These are phyloP conservation scores for Gastrophysa polygoni DNA, from an alignment of 2,888 invertebrate genomes.

Conservation along the genomic window DNA sequence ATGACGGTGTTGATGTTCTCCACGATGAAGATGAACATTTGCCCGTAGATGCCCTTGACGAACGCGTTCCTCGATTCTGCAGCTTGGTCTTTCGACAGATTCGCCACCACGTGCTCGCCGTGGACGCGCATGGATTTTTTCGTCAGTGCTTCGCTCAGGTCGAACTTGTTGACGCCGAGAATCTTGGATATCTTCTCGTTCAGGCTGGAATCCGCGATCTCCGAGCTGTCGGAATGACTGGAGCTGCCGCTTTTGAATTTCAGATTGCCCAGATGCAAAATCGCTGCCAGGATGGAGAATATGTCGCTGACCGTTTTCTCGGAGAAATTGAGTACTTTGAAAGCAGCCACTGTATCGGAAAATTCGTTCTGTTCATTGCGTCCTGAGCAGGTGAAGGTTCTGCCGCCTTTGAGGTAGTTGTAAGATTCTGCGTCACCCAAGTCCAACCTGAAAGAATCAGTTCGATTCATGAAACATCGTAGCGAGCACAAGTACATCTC, in stretches of 20 bases:
- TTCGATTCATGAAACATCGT: neutral
- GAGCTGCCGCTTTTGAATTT: slow-evolving; percentile 75
- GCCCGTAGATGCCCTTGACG: slow-evolving; percentile 91
- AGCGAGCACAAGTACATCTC: no score
- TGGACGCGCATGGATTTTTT: slow-evolving; percentile 84
- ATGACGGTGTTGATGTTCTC: slow-evolving; percentile 89
- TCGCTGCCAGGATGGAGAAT: slow-evolving; percentile 81
- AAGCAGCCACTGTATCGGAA: slow-evolving; percentile 87
- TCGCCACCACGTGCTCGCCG: slow-evolving; percentile 80
- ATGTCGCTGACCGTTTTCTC: slow-evolving; percentile 86
- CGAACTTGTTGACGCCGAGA: slow-evolving; percentile 71
- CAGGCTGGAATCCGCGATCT: slow-evolving; percentile 74
- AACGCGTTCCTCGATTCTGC: slow-evolving; percentile 89
- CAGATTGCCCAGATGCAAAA: slow-evolving; percentile 91
- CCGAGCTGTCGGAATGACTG: slow-evolving; percentile 87
- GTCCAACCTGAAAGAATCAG: slow-evolving; percentile 62
- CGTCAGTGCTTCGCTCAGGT: slow-evolving; percentile 81
- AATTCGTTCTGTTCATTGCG: slow-evolving; percentile 86
- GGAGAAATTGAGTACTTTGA: slow-evolving; percentile 87
- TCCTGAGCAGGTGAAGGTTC: slow-evolving; percentile 77
- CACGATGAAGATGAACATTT: slow-evolving; percentile 88
- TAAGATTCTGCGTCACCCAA: slow-evolving; percentile 76
- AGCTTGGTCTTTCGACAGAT: slow-evolving; percentile 76
- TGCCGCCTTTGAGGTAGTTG: slow-evolving; percentile 64
- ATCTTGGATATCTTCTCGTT: slow-evolving; percentile 75